Base-by-base conservation (phyloP, 2,113 vertebrate genomes). In the Perognathus longimembris region DNA sequence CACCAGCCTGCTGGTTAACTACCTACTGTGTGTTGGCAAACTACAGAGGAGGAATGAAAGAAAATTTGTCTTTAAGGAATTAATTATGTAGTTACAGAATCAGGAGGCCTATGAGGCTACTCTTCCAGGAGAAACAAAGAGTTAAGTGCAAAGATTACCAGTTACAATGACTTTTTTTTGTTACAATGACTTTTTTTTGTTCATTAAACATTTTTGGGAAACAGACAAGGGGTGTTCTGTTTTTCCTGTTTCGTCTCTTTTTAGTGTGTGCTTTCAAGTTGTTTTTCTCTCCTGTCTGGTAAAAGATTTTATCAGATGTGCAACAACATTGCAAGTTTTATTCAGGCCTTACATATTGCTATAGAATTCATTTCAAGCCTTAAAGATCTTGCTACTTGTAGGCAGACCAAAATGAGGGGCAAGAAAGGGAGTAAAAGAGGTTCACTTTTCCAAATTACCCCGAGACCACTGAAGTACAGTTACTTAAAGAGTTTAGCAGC, bases 401-500 rank as follows among this genome's bases (percentile, higher is more conserved):
- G 95, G 90, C 89, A 97, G 93, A 96, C 95, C 40, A 93, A 95
- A 96, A 94, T 84, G 73, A 97, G 89, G 69, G 34, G 94, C 76
- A 74, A 54, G 50, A 64, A 70, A 75, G 7, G 84, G 92, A 90
- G 74, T 76, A 85, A 82, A 89, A 96, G 95, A 95, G 30, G 94
- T 97, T 98, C 98, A 92, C 73, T 94, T 98, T 98, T 97, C 97
- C 97, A 97, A 97, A 96, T 92, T 97, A 95, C 70, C 95, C 73
- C 26, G 95, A 97, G 97, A 97, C 95, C 93, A 95, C 95, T 97
- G 96, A 97, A 97, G 76, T 70, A 93, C 89, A 96, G 95, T 96
- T 97, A 97, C 96, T 93, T 97, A 96, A 97, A 97, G 96, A 96
- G 92, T 97, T 97, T 95, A 97, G 69, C 97, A 98, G 96, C 97